Base-by-base conservation (phyloP, 2,797 vertebrate genomes). In the Pangasius sanitwongsei region DNA sequence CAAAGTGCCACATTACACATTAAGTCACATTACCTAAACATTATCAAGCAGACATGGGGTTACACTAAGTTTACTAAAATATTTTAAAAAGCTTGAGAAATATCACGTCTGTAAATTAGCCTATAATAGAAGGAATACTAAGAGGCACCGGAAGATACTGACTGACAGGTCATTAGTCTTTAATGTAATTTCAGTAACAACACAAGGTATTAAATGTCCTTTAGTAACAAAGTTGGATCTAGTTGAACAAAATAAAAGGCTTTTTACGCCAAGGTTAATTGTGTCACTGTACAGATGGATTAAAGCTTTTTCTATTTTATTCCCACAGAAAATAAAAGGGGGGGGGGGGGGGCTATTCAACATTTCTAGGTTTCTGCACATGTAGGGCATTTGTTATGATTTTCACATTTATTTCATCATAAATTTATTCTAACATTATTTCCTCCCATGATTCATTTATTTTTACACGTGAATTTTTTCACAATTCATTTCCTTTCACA, bases 191-290 rank as follows among this genome's bases (percentile, higher is more conserved):
- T 81, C 50, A 70, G 37, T 78, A 61, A 55, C 69, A 61, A 11
- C 37, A 3, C 25, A 88, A 48, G n/a, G 65, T 75, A 88, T 90
- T 88, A 81, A 88, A 88, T 90, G 88, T 57, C 85, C 34, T 83
- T 90, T 20, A 87, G 34, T 89, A 88, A 89, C 87, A 70, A n/a
- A 86, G 63, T 34, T 50, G 72, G 72, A 57, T 84, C 25, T 31
- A 67, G 41, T 34, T 31, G 61, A 67, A 88, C 53, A 48, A 23
- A 31, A 61, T 55, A 70, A 77, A 89, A 86, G 83, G 59, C 59
- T 86, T 74, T 86, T 59, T 86, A 86, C 41, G 37, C 72, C n/a
- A 18, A 65, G 50, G 25, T 69, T 20, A 44, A 86, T 89, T 86
- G 57, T 84, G 72, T 89, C 72, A 83, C 67, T 89, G 67, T 81